Base-by-base conservation (phyloP, 1,140 invertebrate species). In the Linepithema humile region DNA sequence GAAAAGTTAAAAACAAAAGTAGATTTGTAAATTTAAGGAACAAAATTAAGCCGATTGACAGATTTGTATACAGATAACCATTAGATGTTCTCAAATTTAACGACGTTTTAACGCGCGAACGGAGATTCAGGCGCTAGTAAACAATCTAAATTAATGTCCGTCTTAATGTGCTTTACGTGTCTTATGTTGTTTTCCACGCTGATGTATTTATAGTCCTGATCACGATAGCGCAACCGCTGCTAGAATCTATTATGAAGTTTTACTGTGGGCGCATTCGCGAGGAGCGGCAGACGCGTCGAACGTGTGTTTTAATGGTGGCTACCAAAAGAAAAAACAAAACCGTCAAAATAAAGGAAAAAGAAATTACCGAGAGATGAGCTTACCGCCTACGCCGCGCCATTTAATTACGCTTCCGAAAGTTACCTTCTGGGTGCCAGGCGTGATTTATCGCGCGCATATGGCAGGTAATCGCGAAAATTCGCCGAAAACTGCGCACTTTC, bases 131-230 rank as follows among this genome's bases (percentile, higher is more conserved):
- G 10, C 53, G 67, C 50, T 67, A 67, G 60, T 84, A 90, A 86
- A 82, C 84, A 80, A 89, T 90, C 82, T 88, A 87, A 90, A 90
- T 89, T 84, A 89, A 89, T 86, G 85, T 67, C 65, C 48, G 50
- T 77, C 69, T 89, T 84, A 87, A 88, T 85, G 65, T 57, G 40
- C 20, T 55, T 90, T 85, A 85, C 73, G 62, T 69, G 60, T 88
- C 89, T 90, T 82, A 85, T 84, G 84, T 65, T 77, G 80, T 85
- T 90, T 87, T 89, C 78, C 70, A 40, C 43, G 74, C 77, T 60
- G 77, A 15, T n/a, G 73, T 85, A 89, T 89, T 90, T 89, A 84
- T 88, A 90, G 78, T 55, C 1, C 26, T 26, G 17, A 23, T 38
- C 6, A 17, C 38, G 38, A 35, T 29, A 45, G 12, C 0, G 0